These are phyloP conservation scores for Callithrix jacchus DNA, from an alignment of 2,113 vertebrate species.

Conservation along the genomic window DNA sequence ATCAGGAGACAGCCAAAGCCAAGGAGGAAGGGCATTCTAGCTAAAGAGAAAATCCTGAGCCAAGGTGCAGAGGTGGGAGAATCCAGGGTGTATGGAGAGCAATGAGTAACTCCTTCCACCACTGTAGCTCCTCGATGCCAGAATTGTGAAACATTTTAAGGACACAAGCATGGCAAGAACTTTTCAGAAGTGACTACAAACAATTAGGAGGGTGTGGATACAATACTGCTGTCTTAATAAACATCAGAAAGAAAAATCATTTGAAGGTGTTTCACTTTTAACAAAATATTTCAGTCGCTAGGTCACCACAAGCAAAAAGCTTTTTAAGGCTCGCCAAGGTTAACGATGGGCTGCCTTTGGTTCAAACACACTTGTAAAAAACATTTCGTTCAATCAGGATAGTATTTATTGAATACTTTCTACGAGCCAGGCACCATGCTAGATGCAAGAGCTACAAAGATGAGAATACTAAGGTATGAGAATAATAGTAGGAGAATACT, in stretches of 20 bases:
- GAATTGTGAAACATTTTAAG: neutral
- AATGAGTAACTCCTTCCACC: neutral
- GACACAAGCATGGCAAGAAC: neutral
- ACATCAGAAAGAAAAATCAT: conserved; percentile 15
- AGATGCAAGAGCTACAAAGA: neutral
- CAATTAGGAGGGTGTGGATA: neutral
- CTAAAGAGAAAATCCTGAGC: neutral
- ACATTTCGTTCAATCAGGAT: conserved; percentile 1
- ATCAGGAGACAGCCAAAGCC: neutral
- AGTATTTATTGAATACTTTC: conserved; percentile 4
- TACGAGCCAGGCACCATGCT: conserved; percentile 31
- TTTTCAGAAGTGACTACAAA: neutral
- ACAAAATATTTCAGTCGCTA: conserved; percentile 9
- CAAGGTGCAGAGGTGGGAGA: neutral
- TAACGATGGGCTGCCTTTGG: conserved; percentile 33
- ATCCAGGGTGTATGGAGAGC: fast-evolving
- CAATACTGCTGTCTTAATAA: neutral
- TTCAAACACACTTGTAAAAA: neutral
- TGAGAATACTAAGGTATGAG: neutral
- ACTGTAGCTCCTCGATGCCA: neutral
- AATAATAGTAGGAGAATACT: too few species aligned
- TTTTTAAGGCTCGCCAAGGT: neutral
- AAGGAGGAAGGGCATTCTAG: neutral
- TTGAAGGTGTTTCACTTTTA: conserved; percentile 14
- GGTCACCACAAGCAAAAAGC: neutral